These are phyloP conservation scores for Drosophila micromelanica DNA, from an alignment of 1,140 invertebrate genomes.

Conservation along the genomic window DNA sequence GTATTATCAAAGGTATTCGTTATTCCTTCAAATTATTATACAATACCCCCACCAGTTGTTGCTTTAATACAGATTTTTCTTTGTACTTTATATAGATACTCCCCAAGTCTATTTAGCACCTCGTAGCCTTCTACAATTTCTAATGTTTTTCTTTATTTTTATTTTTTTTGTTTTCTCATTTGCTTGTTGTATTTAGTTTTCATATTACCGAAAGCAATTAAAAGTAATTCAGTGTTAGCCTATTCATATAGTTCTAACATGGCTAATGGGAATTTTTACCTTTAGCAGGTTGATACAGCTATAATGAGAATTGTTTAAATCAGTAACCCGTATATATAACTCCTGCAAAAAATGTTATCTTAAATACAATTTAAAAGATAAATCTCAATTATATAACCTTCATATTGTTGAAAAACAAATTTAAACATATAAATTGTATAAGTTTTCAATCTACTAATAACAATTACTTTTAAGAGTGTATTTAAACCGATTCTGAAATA, in stretches of 20 bases:
- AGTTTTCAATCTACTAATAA: too few relatives aligned
- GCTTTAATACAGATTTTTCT: conserved; percentile 12
- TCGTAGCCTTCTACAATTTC: background rate
- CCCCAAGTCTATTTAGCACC: background rate
- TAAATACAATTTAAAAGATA: too few relatives aligned
- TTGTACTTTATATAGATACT: background rate
- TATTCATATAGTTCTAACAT: background rate
- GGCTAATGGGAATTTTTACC: background rate
- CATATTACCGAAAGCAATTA: background rate
- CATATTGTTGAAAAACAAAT: background rate
- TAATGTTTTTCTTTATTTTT: conserved; percentile 9
- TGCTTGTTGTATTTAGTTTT: background rate
- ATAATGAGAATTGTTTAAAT: too few relatives aligned
- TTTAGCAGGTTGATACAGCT: too few relatives aligned
- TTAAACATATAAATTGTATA: background rate
- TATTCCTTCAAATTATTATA: conserved; percentile 32
- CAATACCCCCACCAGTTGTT: conserved; percentile 8
- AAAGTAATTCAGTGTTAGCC: background rate
- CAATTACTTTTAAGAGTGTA: too few relatives aligned
- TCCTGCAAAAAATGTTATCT: too few relatives aligned
- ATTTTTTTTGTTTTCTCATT: background rate
- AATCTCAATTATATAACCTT: too few relatives aligned
- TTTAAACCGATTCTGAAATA: too few relatives aligned
- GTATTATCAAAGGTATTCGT: conserved; percentile 47
- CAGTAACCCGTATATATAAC: too few relatives aligned